Conservation (phyloP, 1,140 invertebrate genomes). For the Eumeta japonica region DNA sequence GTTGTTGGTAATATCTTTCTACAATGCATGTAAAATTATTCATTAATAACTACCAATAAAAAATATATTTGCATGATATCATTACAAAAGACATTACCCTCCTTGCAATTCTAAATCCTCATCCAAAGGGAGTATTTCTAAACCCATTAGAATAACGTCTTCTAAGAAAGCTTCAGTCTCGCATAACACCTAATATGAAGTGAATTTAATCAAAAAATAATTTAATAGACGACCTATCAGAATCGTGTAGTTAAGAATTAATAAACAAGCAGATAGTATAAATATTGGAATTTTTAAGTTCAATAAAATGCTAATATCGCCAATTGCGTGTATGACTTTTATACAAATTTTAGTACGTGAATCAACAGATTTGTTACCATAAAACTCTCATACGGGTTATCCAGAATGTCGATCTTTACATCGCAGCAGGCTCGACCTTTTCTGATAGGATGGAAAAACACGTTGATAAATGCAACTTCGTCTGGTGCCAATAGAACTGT, state of each 20-base stretch:
- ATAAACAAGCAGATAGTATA: no score
- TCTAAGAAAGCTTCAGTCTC: constrained; percentile 46
- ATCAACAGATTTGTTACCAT: no score
- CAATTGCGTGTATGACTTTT: no score
- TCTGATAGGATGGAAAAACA: constrained; percentile 33
- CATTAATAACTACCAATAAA: no score
- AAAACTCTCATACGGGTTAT: constrained; percentile 44
- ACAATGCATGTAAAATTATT: no score
- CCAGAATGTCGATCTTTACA: constrained; percentile 31
- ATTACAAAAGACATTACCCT: no score
- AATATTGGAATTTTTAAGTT: no score
- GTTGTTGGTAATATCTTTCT: constrained; percentile 31
- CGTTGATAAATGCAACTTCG: constrained; percentile 22
- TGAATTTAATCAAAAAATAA: constrained; percentile 2
- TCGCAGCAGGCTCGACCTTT: constrained; percentile 36
- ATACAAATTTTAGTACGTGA: no score
- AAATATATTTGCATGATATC: no score
- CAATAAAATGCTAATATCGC: no score
- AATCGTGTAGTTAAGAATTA: no score
- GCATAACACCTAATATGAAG: constrained; percentile 30
- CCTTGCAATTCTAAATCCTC: constrained; percentile 33
- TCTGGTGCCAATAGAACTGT: constrained; percentile 26
- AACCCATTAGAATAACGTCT: constrained; percentile 37
- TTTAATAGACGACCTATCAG: no score
- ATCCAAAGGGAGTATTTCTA: constrained; percentile 46